Evolutionary conservation across 2,113 vertebrate genomes (phyloP).

Genomic region (Scatophagus argus): DNA sequence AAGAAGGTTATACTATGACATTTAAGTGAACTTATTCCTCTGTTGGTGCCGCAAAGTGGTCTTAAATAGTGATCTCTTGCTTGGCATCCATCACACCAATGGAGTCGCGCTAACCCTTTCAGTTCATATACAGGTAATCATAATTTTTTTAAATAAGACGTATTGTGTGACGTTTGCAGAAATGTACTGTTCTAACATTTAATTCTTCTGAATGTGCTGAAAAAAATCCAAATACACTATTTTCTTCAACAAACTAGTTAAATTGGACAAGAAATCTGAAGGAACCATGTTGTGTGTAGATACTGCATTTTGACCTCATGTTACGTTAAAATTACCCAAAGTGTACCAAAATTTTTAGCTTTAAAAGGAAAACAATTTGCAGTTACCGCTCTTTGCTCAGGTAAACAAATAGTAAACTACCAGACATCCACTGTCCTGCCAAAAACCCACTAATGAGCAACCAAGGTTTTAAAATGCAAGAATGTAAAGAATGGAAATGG

Average conservation of each 20-base stretch:
- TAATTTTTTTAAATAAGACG: too few species aligned
- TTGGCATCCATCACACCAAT: too few species aligned
- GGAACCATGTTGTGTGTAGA: neutral
- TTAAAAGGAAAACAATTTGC: neutral
- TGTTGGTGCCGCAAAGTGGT: too few species aligned
- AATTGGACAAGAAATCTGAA: neutral
- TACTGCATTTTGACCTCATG: neutral
- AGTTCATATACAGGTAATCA: too few species aligned
- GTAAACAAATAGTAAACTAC: neutral
- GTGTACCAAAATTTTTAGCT: neutral
- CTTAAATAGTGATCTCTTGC: too few species aligned
- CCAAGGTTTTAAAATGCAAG: neutral
- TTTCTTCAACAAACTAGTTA: neutral
- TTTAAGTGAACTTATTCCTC: too few species aligned
- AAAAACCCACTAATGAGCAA: constrained; percentile 29
- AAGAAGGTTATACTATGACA: too few species aligned
- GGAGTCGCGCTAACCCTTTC: too few species aligned
- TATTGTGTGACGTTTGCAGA: too few species aligned
- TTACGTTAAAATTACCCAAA: neutral
- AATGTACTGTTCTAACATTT: too few species aligned
- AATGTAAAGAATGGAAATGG: constrained; percentile 23
- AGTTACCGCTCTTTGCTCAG: neutral
- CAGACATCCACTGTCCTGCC: constrained; percentile 2
- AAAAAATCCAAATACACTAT: neutral
- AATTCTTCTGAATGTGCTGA: neutral